Evolutionary conservation across 1,140 invertebrate genomes (phyloP), one percentile per base, ranked within the genome.

Genomic region (Metaphire vulgaris): DNA sequence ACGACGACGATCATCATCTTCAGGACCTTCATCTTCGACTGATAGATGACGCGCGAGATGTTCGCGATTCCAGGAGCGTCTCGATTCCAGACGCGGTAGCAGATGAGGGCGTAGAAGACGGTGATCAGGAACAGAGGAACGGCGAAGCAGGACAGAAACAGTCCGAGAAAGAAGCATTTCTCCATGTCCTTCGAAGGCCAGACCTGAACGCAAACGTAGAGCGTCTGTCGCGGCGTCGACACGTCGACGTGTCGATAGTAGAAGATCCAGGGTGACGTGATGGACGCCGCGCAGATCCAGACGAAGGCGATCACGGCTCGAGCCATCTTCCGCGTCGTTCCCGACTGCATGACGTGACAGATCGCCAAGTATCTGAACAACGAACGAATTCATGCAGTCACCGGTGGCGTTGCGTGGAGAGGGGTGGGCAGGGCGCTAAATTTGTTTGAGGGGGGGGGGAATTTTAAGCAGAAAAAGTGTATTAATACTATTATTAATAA

Each of bases 1-100:
- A 98, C 95, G 0, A 99, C 96, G 0, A 93, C 92, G 0, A 97
- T 91, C 74, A 99, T 87, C 96, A 99, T 98, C 86, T 97, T 97
- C 1, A 98, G 92, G 67, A 72, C 70, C 29, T 33, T 72, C 6
- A 72, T 33, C n/a, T 75, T 75, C 0, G 85, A 87, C 70, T 81
- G 81, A 73, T 87, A 82, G 65, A 86, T 84, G 15, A 83, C 78
- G 32, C 77, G 78, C 70, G 80, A 79, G 77, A 80, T 79, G 64
- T 79, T 69, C 74, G 78, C 77, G 78, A 82, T 76, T 0, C 92
- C 93, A 0, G 94, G 95, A 76, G 96, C 95, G 75, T 92, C 88
- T 21, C 94, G 87, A 65, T 91, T 91, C 88, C 92, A 95, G 0
- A 97, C 94, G 77, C 93, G 93, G 77, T 95, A 90, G 28, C 33